Base-by-base conservation (phyloP, 2,888 invertebrate genomes). In the Heterodera filipjevi region DNA sequence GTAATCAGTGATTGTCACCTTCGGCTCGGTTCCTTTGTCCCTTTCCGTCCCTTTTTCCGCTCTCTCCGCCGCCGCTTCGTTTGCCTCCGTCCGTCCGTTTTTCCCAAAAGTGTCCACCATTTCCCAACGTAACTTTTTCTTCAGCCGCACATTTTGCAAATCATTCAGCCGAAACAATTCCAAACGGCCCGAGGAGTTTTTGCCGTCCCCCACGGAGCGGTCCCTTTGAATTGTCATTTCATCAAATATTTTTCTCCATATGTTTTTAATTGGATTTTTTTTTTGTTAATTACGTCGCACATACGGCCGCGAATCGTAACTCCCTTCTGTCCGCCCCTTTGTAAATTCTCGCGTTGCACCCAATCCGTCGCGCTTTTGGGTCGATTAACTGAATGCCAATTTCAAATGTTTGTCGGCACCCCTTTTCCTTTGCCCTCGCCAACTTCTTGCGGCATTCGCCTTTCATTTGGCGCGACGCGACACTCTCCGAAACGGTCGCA, bases 231-330 rank as follows among this genome's bases (percentile, higher is more conserved):
- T 44, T 46, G 33, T 12, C 19, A 2, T 46, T 44, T 72, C 10
- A n/a, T n/a, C n/a, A 8, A n/a, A 39, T 39, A 10, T 10, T 39
- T 39, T 3, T 39, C 39, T 39, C 10, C 49, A 53, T 53, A 22
- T 59, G n/a, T n/a, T 10, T 27, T 3, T n/a, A n/a, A 59, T 27
- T n/a, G 3, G 27, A 59, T 59, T 59, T 16, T 53, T 32, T n/a
- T 59, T 33, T 33, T 71, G n/a, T 49, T 32, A 30, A 32, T 71
- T 73, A 73, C 64, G 66, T 75, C 44, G 59, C 59, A 30, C 75
- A 75, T 16, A 75, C n/a, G 33, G 35, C 75, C 30, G 66, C 75
- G 16, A 75, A 75, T n/a, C 68, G 44, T 19, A 75, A 64, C 33
- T 64, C 33, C 27, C 32, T 5, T 33, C 35, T 64, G 19, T 30